Conservation (phyloP, 2,797 vertebrate species). For the Pagetopsis macropterus region DNA sequence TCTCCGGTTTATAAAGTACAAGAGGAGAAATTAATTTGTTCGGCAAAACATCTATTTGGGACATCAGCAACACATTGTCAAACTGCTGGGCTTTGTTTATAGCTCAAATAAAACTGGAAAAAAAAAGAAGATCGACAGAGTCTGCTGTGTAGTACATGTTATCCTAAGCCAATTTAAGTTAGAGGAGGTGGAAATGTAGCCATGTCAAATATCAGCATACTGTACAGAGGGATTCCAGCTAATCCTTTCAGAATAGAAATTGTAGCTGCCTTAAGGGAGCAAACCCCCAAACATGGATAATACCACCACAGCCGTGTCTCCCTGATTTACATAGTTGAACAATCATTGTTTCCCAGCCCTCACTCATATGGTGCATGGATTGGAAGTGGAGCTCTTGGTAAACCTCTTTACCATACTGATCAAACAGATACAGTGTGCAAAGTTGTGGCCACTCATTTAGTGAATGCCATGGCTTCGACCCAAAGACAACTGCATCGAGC, state of each 20-base stretch:
- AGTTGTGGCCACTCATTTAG: slow-evolving; percentile 48
- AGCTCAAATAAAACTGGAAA: slow-evolving; percentile 7
- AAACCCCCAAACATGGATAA: slow-evolving; percentile 53
- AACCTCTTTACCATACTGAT: slow-evolving; percentile 71
- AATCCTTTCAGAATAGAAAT: slow-evolving; percentile 59
- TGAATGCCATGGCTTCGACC: slow-evolving; percentile 58
- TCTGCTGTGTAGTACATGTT: slow-evolving; percentile 16
- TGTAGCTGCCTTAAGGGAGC: slow-evolving; percentile 55
- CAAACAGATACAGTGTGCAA: slow-evolving; percentile 60
- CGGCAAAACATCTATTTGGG: slow-evolving; percentile 30
- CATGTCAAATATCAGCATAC: slow-evolving; percentile 41
- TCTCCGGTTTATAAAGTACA: slow-evolving; percentile 40
- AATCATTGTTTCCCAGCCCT: slow-evolving; percentile 55
- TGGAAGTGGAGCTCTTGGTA: slow-evolving; percentile 58
- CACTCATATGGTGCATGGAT: slow-evolving; percentile 40
- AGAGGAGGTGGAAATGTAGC: slow-evolving; percentile 37
- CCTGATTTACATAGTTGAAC: slow-evolving; percentile 60
- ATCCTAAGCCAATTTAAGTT: slow-evolving; percentile 32
- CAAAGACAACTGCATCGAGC: slow-evolving; percentile 67
- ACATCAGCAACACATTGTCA: slow-evolving; percentile 16
- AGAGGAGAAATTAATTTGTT: slow-evolving; percentile 47
- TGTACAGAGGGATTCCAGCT: slow-evolving; percentile 29
- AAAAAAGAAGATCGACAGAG: not conserved
- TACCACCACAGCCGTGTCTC: not conserved
- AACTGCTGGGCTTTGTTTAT: slow-evolving; percentile 26